Base-by-base conservation (phyloP, 1,140 invertebrate genomes). In the Brachionus manjavacas region DNA sequence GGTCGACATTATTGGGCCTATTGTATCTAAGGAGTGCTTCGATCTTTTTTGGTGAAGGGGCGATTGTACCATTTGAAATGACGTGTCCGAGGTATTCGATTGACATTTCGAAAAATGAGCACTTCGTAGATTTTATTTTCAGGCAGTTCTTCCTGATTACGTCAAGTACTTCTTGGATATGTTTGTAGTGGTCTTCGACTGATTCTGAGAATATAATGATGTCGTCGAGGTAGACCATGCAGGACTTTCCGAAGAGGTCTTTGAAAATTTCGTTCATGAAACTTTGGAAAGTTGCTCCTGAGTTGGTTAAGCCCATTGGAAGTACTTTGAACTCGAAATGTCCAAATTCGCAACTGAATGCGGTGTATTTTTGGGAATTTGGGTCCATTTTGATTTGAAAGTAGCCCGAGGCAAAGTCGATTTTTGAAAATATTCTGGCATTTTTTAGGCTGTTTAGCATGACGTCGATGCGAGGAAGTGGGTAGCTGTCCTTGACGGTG, bases 41-140 rank as follows among this genome's bases (percentile, higher is more conserved):
- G 12, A 66, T 66, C 14, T 64, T 83, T 31, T 64, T 25, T 64
- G 31, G 31, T 28, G 74, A 80, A 35, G 84, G 35, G 55, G 28
- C 11, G 2, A 86, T 80, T 12, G 83, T 85, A 12, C 85, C 68
- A 23, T 66, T 79, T 7, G 72, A 80, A 9, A 87, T 76, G 14
- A 86, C 81, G 83, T 87, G 0, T 90, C 90, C 41, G 90, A 85
- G 85, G 89, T 90, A 31, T 86, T 84, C 2, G 90, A 66, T 83
- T 88, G 85, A 11, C 60, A 52, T 76, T 87, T 85, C 28, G 86
- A 28, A 87, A 85, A 91, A 91, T 46, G 88, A 74, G 39, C 87
- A 89, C 87, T 91, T 90, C 72, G 87, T 64, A 0, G 88, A 85
- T 23, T 89, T 90, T 2, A 91, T 86, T 8, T 88, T 90, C 2